phyloP scores from a whole-genome alignment of 2,888 invertebrate genomes.

The Drosophila hamatofila region DNA sequence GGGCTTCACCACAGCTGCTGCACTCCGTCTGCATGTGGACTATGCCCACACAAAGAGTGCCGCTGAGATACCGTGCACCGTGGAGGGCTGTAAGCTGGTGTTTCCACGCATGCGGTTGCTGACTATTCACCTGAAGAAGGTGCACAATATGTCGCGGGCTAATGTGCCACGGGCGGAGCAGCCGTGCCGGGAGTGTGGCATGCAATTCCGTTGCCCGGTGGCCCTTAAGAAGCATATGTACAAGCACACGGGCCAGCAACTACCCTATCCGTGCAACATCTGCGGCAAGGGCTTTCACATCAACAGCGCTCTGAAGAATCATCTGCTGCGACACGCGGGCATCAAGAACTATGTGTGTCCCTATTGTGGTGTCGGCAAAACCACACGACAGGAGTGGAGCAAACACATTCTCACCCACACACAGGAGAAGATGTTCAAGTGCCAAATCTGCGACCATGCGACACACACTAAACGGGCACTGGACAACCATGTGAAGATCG shows the following conservation, averaged over 20 bases:
- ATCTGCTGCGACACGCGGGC: conserved; percentile 83
- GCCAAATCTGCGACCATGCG: conserved; percentile 79
- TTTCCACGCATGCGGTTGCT: conserved; percentile 81
- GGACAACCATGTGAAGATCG: conserved; percentile 81
- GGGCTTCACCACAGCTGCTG: conserved; percentile 80
- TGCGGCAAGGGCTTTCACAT: conserved; percentile 83
- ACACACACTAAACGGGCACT: conserved; percentile 83
- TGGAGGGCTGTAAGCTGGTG: conserved; percentile 74
- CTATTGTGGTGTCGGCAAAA: conserved; percentile 83
- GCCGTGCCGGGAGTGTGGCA: conserved; percentile 79
- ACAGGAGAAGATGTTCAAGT: conserved; percentile 83
- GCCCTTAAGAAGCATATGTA: conserved; percentile 83
- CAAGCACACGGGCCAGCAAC: conserved; percentile 81
- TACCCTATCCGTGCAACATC: conserved; percentile 83
- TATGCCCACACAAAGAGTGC: conserved; percentile 77
- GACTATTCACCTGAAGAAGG: conserved; percentile 79
- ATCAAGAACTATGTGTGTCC: conserved; percentile 84
- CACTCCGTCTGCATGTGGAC: conserved; percentile 79
- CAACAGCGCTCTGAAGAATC: conserved; percentile 83
- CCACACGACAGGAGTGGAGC: conserved; percentile 83
- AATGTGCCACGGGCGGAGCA: conserved; percentile 69
- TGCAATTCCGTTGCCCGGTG: conserved; percentile 81
- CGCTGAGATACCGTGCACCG: conserved; percentile 72
- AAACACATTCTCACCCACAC: conserved; percentile 83
- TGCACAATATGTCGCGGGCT: conserved; percentile 69